Base-by-base conservation (phyloP, 2,797 vertebrate species). In the Salarias fasciatus region DNA sequence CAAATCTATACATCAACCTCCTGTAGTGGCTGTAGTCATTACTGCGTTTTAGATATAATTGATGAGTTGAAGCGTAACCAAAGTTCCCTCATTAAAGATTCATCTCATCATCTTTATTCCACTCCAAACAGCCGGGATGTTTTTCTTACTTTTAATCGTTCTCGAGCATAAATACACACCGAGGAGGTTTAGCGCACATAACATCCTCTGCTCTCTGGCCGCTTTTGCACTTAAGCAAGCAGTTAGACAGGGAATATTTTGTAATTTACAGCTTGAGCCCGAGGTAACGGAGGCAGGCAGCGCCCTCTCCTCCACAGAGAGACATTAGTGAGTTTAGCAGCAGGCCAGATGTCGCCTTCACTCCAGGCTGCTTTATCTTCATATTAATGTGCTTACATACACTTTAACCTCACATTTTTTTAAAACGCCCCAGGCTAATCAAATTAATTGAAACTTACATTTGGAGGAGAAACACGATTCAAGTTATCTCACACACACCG, bases 381-480 rank as follows among this genome's bases (percentile, higher is more conserved):
- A 48, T 37, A 69, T 69, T 68, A 73, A 72, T 49, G 51, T 50
- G 65, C 46, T 73, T 69, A 54, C 54, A 67, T 75, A 63, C 65
- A 70, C 68, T 43, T 75, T 70, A 60, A 69, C 80, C 59, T 45
- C 14, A 10, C 45, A 64, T 72, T 65, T 45, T 15, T 62, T 50
- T 67, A 9, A 38, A 75, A 46, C 49, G 42, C 66, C 51, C 10
- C 0, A 0, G 53, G 64, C 53, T 36, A 33, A 29, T 59, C 36
- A 38, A 75, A 68, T 63, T 65, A 52, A 77, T 71, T 69, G 66
- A 31, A 67, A 53, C 0, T 50, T 28, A 36, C 60, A 50, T 42
- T 5, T 6, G 28, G 5, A 36, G 46, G 12, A 59, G 29, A 6
- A 46, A 15, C 37, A 24, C 24, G 18, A 24, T 24, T 24, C 18